Base-by-base conservation (phyloP, 2,888 invertebrate genomes). In the Morpho achilles region DNA sequence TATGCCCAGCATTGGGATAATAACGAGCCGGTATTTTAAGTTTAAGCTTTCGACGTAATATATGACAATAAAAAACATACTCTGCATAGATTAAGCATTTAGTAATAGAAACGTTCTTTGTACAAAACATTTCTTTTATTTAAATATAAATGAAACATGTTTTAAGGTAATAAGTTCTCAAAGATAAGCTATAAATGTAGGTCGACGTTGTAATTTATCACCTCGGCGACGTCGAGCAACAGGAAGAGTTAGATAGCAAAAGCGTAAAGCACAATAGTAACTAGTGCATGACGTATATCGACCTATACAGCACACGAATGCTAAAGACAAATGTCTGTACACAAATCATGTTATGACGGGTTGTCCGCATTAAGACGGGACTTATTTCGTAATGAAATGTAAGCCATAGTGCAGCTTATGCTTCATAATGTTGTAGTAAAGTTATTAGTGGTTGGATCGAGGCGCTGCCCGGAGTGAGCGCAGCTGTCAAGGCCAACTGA, bases 401-500 rank as follows among this genome's bases (percentile, higher is more conserved):
- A 62, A 81, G 76, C 79, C 80, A 82, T 84, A 82, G 82, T 85
- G 82, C 82, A 84, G 81, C 75, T 74, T 74, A 75, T 74, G 77
- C 77, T 80, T 84, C 82, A 84, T 84, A 85, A 87, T 84, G 81
- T 79, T 82, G 78, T 85, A 82, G 85, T 84, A 79, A 80, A 86
- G 84, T 84, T 88, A 88, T 87, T 87, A 87, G 88, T 85, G 82
- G 85, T 80, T 79, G 84, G 81, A 81, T 84, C 83, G 82, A 51
- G 80, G 75, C 76, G 80, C 69, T 71, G 76, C 75, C 67, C 74
- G 79, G 75, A 81, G 81, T 77, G 84, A 82, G 79, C 86, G 82
- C 88, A 84, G 87, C 88, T 88, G 89, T 89, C 89, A 89, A 90
- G 89, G 89, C 89, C 89, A 90, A 85, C 78, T 74, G 88, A 87